Evolutionary conservation across 2,888 invertebrate genomes (phyloP).

Genomic region (Thyatira batis): DNA sequence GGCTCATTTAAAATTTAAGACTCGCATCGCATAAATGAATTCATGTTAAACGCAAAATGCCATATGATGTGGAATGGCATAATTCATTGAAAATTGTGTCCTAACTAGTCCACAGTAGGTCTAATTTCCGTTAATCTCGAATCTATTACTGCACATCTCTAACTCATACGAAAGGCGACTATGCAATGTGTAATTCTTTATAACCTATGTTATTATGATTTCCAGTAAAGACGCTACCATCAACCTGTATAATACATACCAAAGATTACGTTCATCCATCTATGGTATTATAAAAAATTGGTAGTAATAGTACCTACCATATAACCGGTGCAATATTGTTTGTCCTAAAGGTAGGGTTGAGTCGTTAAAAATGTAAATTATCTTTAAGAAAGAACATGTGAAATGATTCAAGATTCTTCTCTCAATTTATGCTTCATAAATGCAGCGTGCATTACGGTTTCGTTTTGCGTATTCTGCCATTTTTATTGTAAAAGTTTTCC

Average conservation of each 20-base stretch:
- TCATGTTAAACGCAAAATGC: neutral
- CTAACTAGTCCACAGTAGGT: neutral
- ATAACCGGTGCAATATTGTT: conserved; percentile 2
- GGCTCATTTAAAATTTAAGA: neutral
- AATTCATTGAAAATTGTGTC: neutral
- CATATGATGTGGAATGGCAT: neutral
- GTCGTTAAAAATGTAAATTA: neutral
- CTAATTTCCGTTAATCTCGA: neutral
- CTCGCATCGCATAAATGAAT: neutral
- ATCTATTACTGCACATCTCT: neutral
- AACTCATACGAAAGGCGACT: neutral
- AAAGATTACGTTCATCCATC: conserved; percentile 1
- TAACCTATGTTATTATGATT: conserved; percentile 4
- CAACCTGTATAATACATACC: conserved; percentile 2
- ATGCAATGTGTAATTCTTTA: neutral
- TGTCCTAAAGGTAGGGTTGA: conserved; percentile 2
- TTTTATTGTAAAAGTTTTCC: neutral
- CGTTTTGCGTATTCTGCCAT: neutral
- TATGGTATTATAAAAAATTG: neutral
- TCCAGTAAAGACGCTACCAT: conserved; percentile 2
- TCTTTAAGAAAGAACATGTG: neutral
- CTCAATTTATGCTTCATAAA: conserved; percentile 4
- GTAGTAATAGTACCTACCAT: neutral
- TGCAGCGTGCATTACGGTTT: neutral
- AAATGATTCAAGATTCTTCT: neutral